Percentiles rank a stretch among this genome's conserved stretches.
Evolutionary conservation across 2,797 vertebrate genomes (phyloP).

Genomic region (Pagetopsis macropterus): DNA sequence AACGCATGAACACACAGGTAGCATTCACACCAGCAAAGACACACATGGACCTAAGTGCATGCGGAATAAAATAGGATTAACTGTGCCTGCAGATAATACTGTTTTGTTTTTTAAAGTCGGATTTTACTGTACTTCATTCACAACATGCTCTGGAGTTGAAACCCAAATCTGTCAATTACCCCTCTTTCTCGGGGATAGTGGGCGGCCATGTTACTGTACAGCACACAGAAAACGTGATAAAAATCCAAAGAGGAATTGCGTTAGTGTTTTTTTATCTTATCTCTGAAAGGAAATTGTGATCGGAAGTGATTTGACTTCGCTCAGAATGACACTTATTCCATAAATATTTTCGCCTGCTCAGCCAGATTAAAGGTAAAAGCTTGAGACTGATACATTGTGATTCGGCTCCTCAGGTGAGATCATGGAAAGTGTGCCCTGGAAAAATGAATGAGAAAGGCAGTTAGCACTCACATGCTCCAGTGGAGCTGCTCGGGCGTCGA

Average conservation of each 20-base stretch:
- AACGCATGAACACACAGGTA: conserved; percentile 10
- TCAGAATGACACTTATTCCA: conserved; percentile 20
- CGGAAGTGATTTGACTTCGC: background rate
- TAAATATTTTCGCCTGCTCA: conserved; percentile 12
- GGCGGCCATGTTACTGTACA: conserved; percentile 21
- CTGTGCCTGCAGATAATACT: conserved; percentile 66
- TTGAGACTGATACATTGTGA: conserved; percentile 27
- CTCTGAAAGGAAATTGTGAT: conserved; percentile 11
- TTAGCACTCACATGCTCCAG: conserved; percentile 64
- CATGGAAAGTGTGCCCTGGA: conserved; percentile 38
- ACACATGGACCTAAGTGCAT: conserved; percentile 1
- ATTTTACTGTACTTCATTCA: conserved; percentile 40
- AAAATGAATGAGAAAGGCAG: conserved; percentile 54
- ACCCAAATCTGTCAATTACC: conserved; percentile 73
- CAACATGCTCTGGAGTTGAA: conserved; percentile 60
- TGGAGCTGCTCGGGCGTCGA: conserved; percentile 58
- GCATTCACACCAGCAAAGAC: conserved; percentile 2
- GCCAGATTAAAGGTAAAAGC: conserved; percentile 38
- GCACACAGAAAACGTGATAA: conserved; percentile 3
- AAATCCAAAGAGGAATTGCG: conserved; percentile 12
- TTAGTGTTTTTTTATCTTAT: conserved; percentile 23
- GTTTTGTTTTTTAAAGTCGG: conserved; percentile 55
- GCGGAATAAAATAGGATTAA: conserved; percentile 70
- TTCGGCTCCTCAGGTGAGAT: conserved; percentile 49
- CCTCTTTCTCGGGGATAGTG: conserved; percentile 4